phyloP scores from a whole-genome alignment of 1,140 invertebrate genomes.

The Pectinophora gossypiella region DNA sequence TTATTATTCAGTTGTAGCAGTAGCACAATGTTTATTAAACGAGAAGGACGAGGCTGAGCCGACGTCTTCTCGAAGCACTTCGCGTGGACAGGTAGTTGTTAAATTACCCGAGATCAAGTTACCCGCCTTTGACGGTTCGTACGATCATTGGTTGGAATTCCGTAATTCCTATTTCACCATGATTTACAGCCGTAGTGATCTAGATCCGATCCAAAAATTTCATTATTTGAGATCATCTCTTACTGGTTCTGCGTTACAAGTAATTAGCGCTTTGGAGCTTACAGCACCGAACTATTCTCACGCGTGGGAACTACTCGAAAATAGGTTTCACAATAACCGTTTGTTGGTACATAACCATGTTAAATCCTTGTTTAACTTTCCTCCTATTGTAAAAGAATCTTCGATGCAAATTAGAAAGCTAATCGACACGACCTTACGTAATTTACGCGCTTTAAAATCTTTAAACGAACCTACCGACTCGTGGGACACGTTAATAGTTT shows the following conservation, averaged over 20 bases:
- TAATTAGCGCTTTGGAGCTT: conserved; percentile 8
- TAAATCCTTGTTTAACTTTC: conserved; percentile 1
- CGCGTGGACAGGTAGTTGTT: not conserved
- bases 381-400: not conserved
- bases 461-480: not conserved
- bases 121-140: conserved; percentile 5
- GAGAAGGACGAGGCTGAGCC: too few species aligned
- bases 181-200: not conserved
- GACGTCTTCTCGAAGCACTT: not conserved
- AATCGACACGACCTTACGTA: conserved; percentile 2
- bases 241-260: conserved; percentile 5
- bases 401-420: conserved; percentile 7
- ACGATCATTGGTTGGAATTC: conserved; percentile 4
- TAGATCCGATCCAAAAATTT: conserved; percentile 7
- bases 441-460: conserved; percentile 8
- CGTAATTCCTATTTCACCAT: conserved; percentile 3
- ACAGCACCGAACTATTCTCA: conserved; percentile 7
- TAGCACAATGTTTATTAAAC: not conserved
- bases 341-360: conserved; percentile 9
- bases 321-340: conserved; percentile 7
- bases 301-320: conserved; percentile 10
- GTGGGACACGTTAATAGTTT: conserved; percentile 9
- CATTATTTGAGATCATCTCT: conserved; percentile 7
- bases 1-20: not conserved
- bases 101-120: conserved; percentile 7